Base-by-base conservation (phyloP, 2,113 vertebrate genomes). In the Epinephelus lanceolatus region DNA sequence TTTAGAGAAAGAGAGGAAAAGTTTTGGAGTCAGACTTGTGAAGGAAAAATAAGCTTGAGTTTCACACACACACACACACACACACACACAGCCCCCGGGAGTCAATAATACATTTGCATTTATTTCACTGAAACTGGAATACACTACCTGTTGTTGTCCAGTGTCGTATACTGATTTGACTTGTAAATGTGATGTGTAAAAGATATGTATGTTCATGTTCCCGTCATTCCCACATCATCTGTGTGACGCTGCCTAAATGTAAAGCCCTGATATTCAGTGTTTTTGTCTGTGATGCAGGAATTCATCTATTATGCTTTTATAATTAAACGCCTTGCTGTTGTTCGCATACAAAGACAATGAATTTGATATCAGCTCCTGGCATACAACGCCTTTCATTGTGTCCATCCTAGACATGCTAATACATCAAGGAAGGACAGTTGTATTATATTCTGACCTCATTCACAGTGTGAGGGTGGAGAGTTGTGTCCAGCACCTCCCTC, bases 31-130 rank as follows among this genome's bases (percentile, higher is more conserved):
- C 3, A 21, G 56, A 68, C 52, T 33, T 49, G 37, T 77, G 17
- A 57, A 57, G 25, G 11, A n/a, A 33, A n/a, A 61, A 42, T 1
- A 19, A 51, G 10, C 52, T 53, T 61, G 49, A 30, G 53, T 74
- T 76, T 55, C 2, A 57, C 8, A 63, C 56, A 37, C 33, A 37
- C 33, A 37, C 13, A 76, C 60, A 57, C 8, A 63, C 56, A 37
- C 60, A 57, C 8, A 63, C 56, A 37, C 33, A 37, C 33, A 37
- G 33, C 33, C 33, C 33, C 52, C 55, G 19, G 49, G 55, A 17
- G 30, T 70, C 4, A 52, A 3, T 65, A 45, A 40, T 33, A 1
- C 55, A 92, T 95, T 95, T 95, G 93, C 94, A 95, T 95, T 75
- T 86, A 70, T 89, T 87, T 86, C 75, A 76, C 83, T 81, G 49